A percentile compares a stretch with the other conserved stretches of the same genome.
Evolutionary conservation across 1,140 invertebrate species (phyloP).

Genomic region (Sesamia nonagrioides): DNA sequence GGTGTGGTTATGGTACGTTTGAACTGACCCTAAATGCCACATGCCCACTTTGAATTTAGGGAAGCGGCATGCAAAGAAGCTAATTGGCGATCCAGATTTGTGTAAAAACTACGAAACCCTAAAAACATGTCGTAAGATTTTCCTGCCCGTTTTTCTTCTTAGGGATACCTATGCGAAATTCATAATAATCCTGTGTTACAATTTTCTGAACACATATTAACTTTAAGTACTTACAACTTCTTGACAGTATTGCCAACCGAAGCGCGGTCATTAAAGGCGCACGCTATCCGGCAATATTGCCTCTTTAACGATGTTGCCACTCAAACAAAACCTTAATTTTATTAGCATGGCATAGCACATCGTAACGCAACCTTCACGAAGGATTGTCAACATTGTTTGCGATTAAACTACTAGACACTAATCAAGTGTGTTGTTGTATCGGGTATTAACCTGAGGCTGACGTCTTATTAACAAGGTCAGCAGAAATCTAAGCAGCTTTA

Average conservation of each 20-base stretch:
- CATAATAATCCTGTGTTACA: too few species aligned
- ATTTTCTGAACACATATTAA: neutral
- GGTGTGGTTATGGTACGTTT: too few species aligned
- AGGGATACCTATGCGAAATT: too few species aligned
- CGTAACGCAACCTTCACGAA: slow-evolving; percentile 28
- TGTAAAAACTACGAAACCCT: too few species aligned
- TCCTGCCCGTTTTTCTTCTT: too few species aligned
- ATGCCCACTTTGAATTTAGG: too few species aligned
- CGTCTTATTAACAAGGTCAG: neutral
- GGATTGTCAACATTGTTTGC: slow-evolving; percentile 31
- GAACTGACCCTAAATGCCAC: too few species aligned
- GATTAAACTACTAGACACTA: slow-evolving; percentile 19
- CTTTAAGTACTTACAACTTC: neutral
- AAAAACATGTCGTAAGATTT: too few species aligned
- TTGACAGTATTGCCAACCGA: neutral
- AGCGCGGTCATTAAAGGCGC: slow-evolving; percentile 52
- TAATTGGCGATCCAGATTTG: too few species aligned
- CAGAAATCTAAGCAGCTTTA: neutral
- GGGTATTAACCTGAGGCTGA: neutral
- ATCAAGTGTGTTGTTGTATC: neutral
- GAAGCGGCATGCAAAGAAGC: too few species aligned
- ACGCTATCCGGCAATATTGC: slow-evolving; percentile 55
- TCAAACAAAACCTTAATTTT: slow-evolving; percentile 62
- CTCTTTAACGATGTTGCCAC: slow-evolving; percentile 61
- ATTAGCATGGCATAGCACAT: slow-evolving; percentile 54